phyloP scores from a whole-genome alignment of 1,140 invertebrate species.

The Ceratina japonica region DNA sequence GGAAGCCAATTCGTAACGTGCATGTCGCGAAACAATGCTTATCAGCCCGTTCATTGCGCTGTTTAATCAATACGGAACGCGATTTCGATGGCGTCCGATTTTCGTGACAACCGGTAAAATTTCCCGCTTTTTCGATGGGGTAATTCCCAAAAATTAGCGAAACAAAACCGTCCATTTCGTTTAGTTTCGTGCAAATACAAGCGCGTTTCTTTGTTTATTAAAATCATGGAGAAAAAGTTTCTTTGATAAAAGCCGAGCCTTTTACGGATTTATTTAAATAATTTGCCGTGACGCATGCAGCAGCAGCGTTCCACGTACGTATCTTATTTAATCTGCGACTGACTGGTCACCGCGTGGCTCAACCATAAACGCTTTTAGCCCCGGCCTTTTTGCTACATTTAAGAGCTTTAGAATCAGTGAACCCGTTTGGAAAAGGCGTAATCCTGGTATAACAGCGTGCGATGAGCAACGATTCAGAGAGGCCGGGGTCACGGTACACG shows the following conservation, averaged over 20 bases:
- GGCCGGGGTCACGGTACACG: background rate
- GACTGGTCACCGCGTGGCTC: conserved; percentile 2
- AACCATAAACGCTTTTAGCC: no score
- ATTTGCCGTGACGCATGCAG: no score
- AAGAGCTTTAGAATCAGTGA: background rate
- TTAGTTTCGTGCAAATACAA: background rate
- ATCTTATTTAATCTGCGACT: background rate
- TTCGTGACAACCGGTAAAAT: background rate
- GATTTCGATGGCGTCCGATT: background rate
- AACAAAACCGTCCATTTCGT: no score
- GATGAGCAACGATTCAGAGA: background rate
- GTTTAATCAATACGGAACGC: conserved; percentile 40
- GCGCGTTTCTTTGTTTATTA: no score
- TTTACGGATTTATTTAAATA: no score
- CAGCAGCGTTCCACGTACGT: background rate
- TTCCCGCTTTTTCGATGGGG: conserved; percentile 21
- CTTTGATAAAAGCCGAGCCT: no score
- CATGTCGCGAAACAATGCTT: background rate
- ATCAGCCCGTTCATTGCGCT: conserved; percentile 16
- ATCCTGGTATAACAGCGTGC: background rate
- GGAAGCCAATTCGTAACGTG: conserved; percentile 6
- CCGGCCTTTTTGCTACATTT: background rate
- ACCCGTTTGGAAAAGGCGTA: background rate
- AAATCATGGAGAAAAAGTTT: background rate
- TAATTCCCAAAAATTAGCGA: conserved; percentile 20